Evolutionary conservation across 2,797 vertebrate species (phyloP).

Genomic region (Lutjanus argentimaculatus): DNA sequence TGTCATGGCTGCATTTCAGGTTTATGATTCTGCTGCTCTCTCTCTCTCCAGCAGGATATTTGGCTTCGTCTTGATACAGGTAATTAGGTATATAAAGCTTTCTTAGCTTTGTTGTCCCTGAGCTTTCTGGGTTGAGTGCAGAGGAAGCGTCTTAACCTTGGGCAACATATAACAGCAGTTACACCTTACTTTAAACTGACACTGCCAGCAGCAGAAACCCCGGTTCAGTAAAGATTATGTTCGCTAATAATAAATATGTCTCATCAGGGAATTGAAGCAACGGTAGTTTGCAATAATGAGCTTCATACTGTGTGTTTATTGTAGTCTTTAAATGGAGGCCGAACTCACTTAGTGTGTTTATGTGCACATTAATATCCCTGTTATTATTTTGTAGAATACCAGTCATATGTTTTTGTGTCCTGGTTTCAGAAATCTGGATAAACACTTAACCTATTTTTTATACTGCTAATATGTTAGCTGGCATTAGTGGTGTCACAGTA

Average conservation of each 20-base stretch:
- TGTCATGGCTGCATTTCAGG: constrained; percentile 34
- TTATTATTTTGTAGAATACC: neutral
- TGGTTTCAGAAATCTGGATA: neutral
- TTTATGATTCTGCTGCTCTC: constrained; percentile 44
- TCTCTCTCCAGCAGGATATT: constrained; percentile 41
- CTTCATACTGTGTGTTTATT: constrained; percentile 9
- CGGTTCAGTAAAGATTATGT: constrained; percentile 29
- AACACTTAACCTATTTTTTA: neutral
- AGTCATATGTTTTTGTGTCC: neutral
- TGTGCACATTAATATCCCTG: neutral
- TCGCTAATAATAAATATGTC: constrained; percentile 31
- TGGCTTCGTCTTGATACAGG: neutral
- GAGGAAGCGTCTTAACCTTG: constrained; percentile 10
- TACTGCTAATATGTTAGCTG: neutral
- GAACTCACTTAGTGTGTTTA: neutral
- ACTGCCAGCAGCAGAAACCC: constrained; percentile 25
- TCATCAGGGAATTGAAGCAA: constrained; percentile 24
- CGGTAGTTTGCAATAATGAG: constrained; percentile 25
- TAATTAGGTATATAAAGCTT: constrained; percentile 11
- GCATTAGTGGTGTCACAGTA: too few species aligned
- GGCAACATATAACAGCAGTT: constrained; percentile 23
- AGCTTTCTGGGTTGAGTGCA: constrained; percentile 9
- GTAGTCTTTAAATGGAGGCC: constrained; percentile 9
- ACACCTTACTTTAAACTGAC: constrained; percentile 22
- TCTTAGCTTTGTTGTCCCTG: constrained; percentile 10